These are phyloP conservation scores for Bradysia coprophila DNA, from an alignment of 1,140 invertebrate genomes.

Conservation along the genomic window DNA sequence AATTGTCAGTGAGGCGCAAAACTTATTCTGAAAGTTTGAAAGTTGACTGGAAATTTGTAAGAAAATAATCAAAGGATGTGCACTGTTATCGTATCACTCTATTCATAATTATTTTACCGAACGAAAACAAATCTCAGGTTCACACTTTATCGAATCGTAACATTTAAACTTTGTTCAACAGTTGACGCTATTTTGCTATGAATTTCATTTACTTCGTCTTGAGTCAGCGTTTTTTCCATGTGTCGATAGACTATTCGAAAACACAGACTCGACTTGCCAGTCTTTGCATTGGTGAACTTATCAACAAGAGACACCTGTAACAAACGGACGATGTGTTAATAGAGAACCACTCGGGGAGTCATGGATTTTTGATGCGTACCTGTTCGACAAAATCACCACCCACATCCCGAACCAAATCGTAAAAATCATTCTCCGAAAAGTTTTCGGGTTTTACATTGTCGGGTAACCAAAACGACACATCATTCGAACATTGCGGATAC, in stretches of 20 bases:
- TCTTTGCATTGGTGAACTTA: conserved; percentile 75
- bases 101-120: too few species aligned
- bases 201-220: conserved; percentile 72
- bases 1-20: too few species aligned
- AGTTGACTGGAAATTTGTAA: too few species aligned
- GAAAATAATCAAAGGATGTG: too few species aligned
- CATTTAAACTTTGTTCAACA: too few species aligned
- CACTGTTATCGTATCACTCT: too few species aligned
- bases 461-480: conserved; percentile 95
- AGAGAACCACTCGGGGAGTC: not conserved
- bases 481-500: conserved; percentile 79
- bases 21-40: too few species aligned
- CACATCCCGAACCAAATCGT: conserved; percentile 74
- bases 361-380: conserved; percentile 26
- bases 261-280: conserved; percentile 63
- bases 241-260: conserved; percentile 90
- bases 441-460: conserved; percentile 27
- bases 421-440: conserved; percentile 79
- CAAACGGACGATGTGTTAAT: conserved; percentile 7
- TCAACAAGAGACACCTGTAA: conserved; percentile 66
- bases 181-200: conserved; percentile 74
- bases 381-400: conserved; percentile 87
- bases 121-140: too few species aligned
- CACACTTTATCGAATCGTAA: too few species aligned
- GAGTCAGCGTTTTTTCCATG: conserved; percentile 73